Evolutionary conservation across 53 echinoderm and acorn worm genomes (phyloP).

Genomic region (Henricia sp.): DNA sequence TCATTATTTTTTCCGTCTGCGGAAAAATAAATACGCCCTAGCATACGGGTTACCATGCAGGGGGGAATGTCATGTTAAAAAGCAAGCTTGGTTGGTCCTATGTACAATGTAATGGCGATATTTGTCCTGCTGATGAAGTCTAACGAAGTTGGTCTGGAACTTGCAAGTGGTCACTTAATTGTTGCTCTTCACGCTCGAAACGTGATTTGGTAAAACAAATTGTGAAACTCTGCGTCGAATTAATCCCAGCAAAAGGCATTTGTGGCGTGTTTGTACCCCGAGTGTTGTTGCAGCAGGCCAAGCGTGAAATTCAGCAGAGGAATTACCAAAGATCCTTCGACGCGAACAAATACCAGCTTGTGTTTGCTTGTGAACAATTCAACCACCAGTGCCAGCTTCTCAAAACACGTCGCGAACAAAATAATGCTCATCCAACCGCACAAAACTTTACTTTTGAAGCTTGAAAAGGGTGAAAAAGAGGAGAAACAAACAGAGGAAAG

Average conservation of each 20-base stretch:
- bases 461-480: background rate
- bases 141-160: too few species aligned
- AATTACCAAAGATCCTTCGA: background rate
- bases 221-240: constrained; percentile 9
- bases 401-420: too few species aligned
- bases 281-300: constrained; percentile 38
- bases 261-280: constrained; percentile 12
- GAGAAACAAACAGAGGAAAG: constrained; percentile 14
- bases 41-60: too few species aligned
- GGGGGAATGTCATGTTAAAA: too few species aligned
- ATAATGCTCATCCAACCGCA: constrained; percentile 31
- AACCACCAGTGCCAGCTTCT: background rate
- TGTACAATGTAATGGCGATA: too few species aligned
- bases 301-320: constrained; percentile 48
- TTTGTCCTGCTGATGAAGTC: too few species aligned
- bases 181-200: too few species aligned
- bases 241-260: constrained; percentile 9
- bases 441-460: constrained; percentile 22
- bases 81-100: too few species aligned
- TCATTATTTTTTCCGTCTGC: too few species aligned
- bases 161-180: too few species aligned
- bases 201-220: background rate
- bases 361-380: background rate
- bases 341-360: constrained; percentile 34
- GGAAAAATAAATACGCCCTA: too few species aligned